These are phyloP conservation scores for Theristicus caerulescens DNA, from an alignment of 2,113 vertebrate species.

Conservation along the genomic window DNA sequence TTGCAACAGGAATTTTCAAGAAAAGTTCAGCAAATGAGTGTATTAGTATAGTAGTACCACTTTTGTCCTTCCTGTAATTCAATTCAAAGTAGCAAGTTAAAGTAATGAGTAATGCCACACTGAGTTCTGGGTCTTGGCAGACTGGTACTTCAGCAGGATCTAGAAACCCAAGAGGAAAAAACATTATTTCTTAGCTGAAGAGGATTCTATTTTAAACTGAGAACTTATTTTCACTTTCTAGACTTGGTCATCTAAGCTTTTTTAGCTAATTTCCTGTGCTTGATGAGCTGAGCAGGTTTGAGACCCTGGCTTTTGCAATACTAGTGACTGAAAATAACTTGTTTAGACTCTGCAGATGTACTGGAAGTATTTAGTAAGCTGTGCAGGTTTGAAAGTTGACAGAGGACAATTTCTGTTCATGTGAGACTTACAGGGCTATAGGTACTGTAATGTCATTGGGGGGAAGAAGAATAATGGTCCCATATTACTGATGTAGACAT, in stretches of 20 bases:
- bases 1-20: not conserved
- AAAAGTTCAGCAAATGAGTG: not conserved
- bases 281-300: not conserved
- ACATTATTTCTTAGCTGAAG: not conserved
- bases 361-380: not conserved
- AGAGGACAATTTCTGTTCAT: not conserved
- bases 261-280: not conserved
- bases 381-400: not conserved
- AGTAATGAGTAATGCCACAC: not conserved
- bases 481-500: not conserved
- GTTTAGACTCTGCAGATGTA: not conserved
- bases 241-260: not conserved
- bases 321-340: not conserved
- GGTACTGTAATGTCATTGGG: not conserved
- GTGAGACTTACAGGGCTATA: not conserved
- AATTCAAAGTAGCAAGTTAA: not conserved
- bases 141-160: not conserved
- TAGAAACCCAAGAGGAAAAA: not conserved
- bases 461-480: slow-evolving; percentile 13
- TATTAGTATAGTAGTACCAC: not conserved
- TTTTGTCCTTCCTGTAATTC: not conserved
- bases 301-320: not conserved
- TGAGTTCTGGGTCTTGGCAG: not conserved
- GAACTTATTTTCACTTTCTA: not conserved
- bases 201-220: not conserved